Conservation (phyloP, 2,797 vertebrate genomes). For the Phrynocephalus vlangalii region DNA sequence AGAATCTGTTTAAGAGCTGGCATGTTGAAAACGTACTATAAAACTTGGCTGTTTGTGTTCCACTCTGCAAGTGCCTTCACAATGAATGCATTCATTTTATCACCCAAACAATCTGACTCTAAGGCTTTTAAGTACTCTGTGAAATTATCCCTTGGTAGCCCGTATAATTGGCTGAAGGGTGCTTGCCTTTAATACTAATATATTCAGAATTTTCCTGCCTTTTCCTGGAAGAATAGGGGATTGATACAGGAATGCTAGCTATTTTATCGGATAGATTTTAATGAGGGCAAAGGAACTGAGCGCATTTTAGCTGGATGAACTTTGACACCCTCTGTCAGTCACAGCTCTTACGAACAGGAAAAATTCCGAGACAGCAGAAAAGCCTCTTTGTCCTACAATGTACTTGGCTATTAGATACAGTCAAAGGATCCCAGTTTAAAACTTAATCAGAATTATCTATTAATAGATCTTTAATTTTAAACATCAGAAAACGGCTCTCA, state of each 20-base stretch:
- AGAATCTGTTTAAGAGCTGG: conserved; percentile 1
- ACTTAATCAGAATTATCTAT: conserved; percentile 78
- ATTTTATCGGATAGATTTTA: conserved; percentile 82
- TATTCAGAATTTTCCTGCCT: conserved; percentile 72
- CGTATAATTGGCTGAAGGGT: conserved; percentile 69
- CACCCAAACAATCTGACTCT: conserved; percentile 69
- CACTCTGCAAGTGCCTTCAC: conserved; percentile 25
- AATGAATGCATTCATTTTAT: conserved; percentile 59
- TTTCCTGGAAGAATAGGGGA: conserved; percentile 71
- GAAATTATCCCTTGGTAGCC: conserved; percentile 66
- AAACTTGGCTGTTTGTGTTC: conserved; percentile 53
- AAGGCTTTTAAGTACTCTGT: conserved; percentile 65
- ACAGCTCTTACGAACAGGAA: conserved; percentile 77
- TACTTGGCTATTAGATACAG: conserved; percentile 77
- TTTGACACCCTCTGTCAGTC: conserved; percentile 81
- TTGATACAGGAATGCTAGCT: conserved; percentile 80
- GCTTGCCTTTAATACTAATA: conserved; percentile 67
- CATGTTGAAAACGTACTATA: conserved; percentile 35
- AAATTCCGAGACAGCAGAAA: conserved; percentile 78
- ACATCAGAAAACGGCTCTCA: conserved; percentile 41
- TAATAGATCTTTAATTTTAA: conserved; percentile 73
- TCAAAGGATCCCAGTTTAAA: conserved; percentile 79
- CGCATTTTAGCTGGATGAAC: conserved; percentile 81
- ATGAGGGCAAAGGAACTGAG: conserved; percentile 77
- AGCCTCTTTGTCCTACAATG: conserved; percentile 78